These are phyloP conservation scores for Tanytarsus gracilentus DNA, from an alignment of 2,888 invertebrate genomes.

Conservation along the genomic window DNA sequence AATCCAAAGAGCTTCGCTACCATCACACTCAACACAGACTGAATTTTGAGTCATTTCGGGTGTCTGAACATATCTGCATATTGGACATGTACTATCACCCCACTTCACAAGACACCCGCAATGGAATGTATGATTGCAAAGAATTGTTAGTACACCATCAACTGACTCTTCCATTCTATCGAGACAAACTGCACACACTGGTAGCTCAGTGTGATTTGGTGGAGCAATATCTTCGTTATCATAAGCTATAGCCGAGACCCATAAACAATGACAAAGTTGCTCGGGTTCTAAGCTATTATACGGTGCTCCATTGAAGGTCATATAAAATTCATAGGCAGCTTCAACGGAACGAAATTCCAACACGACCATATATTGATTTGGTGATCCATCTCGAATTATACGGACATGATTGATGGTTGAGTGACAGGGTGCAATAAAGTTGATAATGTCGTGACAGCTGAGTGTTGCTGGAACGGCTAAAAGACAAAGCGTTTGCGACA, in stretches of 20 bases:
- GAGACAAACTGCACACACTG: conserved; percentile 73
- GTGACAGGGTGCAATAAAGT: conserved; percentile 90
- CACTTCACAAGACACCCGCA: conserved; percentile 91
- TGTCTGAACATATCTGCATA: conserved; percentile 70
- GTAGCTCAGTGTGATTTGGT: conserved; percentile 85
- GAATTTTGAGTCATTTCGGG: conserved; percentile 50
- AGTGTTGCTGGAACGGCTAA: conserved; percentile 83
- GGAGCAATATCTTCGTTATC: conserved; percentile 59
- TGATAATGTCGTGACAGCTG: conserved; percentile 86
- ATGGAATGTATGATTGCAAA: conserved; percentile 98
- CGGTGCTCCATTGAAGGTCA: conserved; percentile 82
- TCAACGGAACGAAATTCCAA: conserved; percentile 70
- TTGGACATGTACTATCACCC: conserved; percentile 96
- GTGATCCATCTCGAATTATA: conserved; percentile 81
- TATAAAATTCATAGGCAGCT: conserved; percentile 85
- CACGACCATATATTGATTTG: conserved; percentile 96
- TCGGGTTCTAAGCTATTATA: conserved; percentile 92
- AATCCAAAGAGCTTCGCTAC: conserved; percentile 86
- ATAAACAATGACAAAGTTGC: conserved; percentile 85
- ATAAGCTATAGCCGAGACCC: conserved; percentile 88
- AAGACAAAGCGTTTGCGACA: conserved; percentile 79
- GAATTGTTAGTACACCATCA: conserved; percentile 91
- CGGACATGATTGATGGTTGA: conserved; percentile 82
- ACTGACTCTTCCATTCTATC: conserved; percentile 99
- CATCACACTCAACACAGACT: conserved; percentile 52